A percentile compares a stretch with the other conserved stretches of the same genome.
phyloP scores from a whole-genome alignment of 2,888 invertebrate genomes.

The Tetheella fluctuosa region DNA sequence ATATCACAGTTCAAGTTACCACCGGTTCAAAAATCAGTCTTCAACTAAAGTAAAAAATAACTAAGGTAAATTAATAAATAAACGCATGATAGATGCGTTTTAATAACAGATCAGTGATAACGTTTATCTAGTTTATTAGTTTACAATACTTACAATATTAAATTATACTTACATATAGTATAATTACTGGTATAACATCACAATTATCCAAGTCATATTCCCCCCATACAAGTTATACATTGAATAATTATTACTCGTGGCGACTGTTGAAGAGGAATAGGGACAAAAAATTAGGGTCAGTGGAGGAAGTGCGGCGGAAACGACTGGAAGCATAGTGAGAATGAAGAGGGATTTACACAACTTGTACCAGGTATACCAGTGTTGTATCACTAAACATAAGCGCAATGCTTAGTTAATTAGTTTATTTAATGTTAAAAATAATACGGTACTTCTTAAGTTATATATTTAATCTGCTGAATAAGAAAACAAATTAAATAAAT shows the following conservation, averaged over 20 bases:
- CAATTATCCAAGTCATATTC: neutral
- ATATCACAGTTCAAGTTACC: too few relatives aligned
- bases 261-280: slow-evolving; percentile 18
- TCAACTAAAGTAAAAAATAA: neutral
- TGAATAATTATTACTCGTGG: slow-evolving; percentile 14
- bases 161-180: neutral
- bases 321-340: slow-evolving; percentile 42
- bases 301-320: slow-evolving; percentile 47
- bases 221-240: neutral
- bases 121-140: neutral
- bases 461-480: too few relatives aligned
- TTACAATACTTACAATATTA: neutral
- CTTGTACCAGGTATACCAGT: neutral
- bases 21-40: neutral
- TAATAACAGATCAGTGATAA: neutral
- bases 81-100: neutral
- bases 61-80: too few relatives aligned
- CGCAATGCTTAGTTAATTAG: neutral
- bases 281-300: slow-evolving; percentile 34
- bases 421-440: too few relatives aligned
- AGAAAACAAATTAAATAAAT: slow-evolving; percentile 22
- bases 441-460: too few relatives aligned
- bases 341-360: slow-evolving; percentile 29
- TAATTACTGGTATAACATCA: neutral
- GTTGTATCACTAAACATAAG: neutral